Evolutionary conservation across 2,888 invertebrate genomes (phyloP), one percentile per base, ranked within the genome.

Genomic region (Epinotia ramella): DNA sequence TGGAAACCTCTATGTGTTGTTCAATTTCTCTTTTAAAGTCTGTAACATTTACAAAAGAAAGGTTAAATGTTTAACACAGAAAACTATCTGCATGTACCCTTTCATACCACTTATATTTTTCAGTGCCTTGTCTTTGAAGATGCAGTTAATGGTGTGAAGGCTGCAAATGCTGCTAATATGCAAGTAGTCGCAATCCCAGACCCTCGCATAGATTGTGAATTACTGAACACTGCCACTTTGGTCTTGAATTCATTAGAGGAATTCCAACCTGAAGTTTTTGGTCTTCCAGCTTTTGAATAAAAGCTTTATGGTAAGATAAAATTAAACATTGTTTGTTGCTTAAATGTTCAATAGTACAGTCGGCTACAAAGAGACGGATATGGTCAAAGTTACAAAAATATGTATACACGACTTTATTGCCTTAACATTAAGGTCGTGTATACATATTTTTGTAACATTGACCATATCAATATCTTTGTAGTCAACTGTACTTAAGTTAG

Each of bases 41-140:
- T 33, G 33, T 6, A 33, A 33, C 7, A 33, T 33, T 33, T 33
- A 33, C 7, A 33, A 33, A 33, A 33, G 6, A 6, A 33, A 33
- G 6, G 33, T 33, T 33, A 33, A 33, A 33, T 5, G 33, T 33
- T 33, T 33, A 33, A 33, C 33, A 33, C 33, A 33, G 7, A 6
- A 33, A 7, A 33, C 7, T 33, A 33, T 33, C 33, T 33, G 33
- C 33, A 33, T 33, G 7, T 33, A 33, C 33, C 6, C 33, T 11
- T 7, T 11, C 11, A 3, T 46, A 46, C 46, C 12, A 12, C 16
- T 13, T 20, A 7, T 59, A n/a, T 60, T 33, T 91, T 92, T 67
- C 91, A 96, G 96, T 97, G 97, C 85, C 90, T 98, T 76, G 98
- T 98, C 0, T 97, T 98, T 89, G 99, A 99, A 94, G 99, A 99